Base-by-base conservation (phyloP, 1,140 invertebrate species). In the Patella vulgata region DNA sequence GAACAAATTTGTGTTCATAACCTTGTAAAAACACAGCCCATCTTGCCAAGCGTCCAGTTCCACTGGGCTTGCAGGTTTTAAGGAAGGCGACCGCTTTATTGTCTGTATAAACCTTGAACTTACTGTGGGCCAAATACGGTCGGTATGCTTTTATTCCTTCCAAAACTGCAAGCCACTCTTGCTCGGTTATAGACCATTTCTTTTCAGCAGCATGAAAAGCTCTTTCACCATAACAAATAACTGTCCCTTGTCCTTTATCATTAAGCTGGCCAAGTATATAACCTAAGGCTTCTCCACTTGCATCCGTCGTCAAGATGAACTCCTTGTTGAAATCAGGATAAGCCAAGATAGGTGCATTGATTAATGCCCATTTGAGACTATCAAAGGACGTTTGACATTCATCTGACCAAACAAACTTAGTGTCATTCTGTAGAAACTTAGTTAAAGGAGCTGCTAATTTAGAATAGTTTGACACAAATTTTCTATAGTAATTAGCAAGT, bases 121-220 rank as follows among this genome's bases (percentile, higher is more conserved):
- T 77, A 33, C 53, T 75, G 19, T 84, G 84, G 57, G 82, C 84
- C 3, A 89, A 66, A 72, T 87, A 88, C 25, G 79, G 63, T 61
- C 82, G 47, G 59, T 87, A 88, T 39, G 86, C 73, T 48, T 84
- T 61, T 3, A 87, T 69, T 0, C 78, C 80, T 79, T 78, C 78
- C 6, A 88, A 69, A 9, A 88, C 81, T 3, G 86, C 86, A 23
- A 89, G 64, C n/a, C 86, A 71, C 81, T 89, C 86, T 64, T 84
- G 65, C 68, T 88, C 85, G 0, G 82, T 85, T 6, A 73, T 73
- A 2, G 65, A 66, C 59, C 85, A 87, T 27, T 86, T 85, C 42
- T 58, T 59, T 71, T 89, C 87, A 2, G 83, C 66, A 1, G 47
- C 30, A 4, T 57, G 75, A 4, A 88, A 55, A 4, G 75, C 64